Base-by-base conservation (phyloP, 2,888 invertebrate genomes). In the Trissolcus brochymenae region DNA sequence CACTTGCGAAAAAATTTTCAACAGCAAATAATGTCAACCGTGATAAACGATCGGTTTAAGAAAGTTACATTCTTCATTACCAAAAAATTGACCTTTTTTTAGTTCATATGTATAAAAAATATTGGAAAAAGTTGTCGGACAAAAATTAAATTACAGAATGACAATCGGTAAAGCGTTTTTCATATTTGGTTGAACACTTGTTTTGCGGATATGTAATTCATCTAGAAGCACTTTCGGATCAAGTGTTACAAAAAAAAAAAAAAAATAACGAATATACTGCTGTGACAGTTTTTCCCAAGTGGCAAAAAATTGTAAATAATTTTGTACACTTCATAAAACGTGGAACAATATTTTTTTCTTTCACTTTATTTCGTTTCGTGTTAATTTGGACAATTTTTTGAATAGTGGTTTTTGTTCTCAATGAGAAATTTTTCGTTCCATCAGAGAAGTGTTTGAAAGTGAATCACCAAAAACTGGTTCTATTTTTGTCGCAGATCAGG, bases 101-200 rank as follows among this genome's bases (percentile, higher is more conserved):
- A 11, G 11, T 35, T 9, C 7, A 35, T 11, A 9, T 25, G 4
- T 25, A 25, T 25, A 25, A 2, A 35, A 35, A 7, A 11, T n/a
- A 35, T 35, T 7, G 9, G 1, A 29, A 35, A 35, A 35, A 35
- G 35, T 35, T 11, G 35, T 35, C 7, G n/a, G 46, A 14, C n/a
- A 46, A 46, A 13, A 14, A 46, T 14, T 14, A 3, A 46, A 46
- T 46, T 46, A 16, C 1, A 46, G 16, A n/a, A 54, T 14, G 46
- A 46, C 64, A 54, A 29, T 56, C n/a, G 50, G 19, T 56, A 13
- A 60, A 67, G 51, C 53, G 46, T 59, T 67, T 67, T 67, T 54
- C 66, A 57, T 41, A 43, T 66, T 66, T 66, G 57, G 57, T 66
- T 57, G 66, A 57, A 67, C 67, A 60, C 60, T 67, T 67, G 67